Evolutionary conservation across 1,140 invertebrate species (phyloP), one percentile per base, ranked within the genome.

Genomic region (Drosophila oshimai): DNA sequence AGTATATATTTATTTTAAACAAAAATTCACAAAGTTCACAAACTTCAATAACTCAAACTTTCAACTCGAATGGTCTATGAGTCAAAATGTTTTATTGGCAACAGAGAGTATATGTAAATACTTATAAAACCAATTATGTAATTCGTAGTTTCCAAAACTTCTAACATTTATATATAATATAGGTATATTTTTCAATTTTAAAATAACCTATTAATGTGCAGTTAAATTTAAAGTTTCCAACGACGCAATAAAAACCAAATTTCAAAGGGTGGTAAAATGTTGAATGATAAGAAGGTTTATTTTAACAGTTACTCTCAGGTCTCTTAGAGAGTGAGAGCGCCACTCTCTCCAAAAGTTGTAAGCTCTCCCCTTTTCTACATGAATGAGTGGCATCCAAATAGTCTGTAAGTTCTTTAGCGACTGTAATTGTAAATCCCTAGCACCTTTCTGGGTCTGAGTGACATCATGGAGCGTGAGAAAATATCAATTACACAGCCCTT

Each of bases 381-480:
- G 58, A 61, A 50, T 83, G 54, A 44, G 36, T 75, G 64, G 51
- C 51, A 49, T 68, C 67, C 55, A 36, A 54, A 46, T 53, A 74
- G 34, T 49, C n/a, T 7, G 17, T 29, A 47, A 17, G 41, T 46
- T 55, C 54, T 54, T 83, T n/a, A 24, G 20, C 3, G n/a, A n/a
- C 37, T 68, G n/a, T 61, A 60, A 37, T 45, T 49, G 55, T 51
- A 75, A 37, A 47, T 60, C 28, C 39, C 42, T 57, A 72, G 42
- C 60, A 79, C 50, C 71, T 71, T 50, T 45, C n/a, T n/a, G n/a
- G n/a, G n/a, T 22, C 37, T 22, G 26, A 15, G 26, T 86, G 80
- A 84, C 80, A 86, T 84, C 75, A 87, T 80, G 45, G 62, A 80
- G 57, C 80, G 81, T 86, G 80, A 69, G 80, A 86, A 87, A 80